phyloP scores from a whole-genome alignment of 2,113 vertebrate genomes.

The Lichenostomus cassidix region DNA sequence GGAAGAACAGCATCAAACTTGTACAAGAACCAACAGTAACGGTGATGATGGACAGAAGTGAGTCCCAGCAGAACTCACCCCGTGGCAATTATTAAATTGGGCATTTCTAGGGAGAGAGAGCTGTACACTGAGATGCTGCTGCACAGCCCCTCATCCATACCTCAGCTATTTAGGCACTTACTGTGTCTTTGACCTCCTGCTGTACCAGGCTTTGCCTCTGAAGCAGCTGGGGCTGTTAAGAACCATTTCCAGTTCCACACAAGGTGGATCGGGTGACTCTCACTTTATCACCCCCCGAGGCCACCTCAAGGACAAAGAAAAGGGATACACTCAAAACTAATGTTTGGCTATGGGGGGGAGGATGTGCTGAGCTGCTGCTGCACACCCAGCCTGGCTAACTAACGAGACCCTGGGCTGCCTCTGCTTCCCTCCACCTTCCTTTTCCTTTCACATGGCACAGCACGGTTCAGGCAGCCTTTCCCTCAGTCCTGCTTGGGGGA shows the following conservation, averaged over 20 bases:
- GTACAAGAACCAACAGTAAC: not conserved
- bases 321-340: slow-evolving; percentile 83
- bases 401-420: not conserved
- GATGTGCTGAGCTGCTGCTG: not conserved
- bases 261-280: slow-evolving; percentile 88
- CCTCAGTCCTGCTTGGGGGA: not conserved
- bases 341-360: slow-evolving; percentile 77
- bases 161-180: not conserved
- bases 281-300: slow-evolving; percentile 92
- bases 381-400: not conserved
- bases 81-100: accelerated
- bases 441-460: not conserved
- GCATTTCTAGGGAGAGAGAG: not conserved
- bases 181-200: slow-evolving; percentile 37
- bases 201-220: slow-evolving; percentile 47
- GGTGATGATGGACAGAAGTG: not conserved
- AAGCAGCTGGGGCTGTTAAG: slow-evolving; percentile 86
- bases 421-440: not conserved
- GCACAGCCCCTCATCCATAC: not conserved
- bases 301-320: slow-evolving; percentile 90
- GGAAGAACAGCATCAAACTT: not conserved
- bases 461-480: not conserved
- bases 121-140: not conserved
- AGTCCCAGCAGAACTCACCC: not conserved
- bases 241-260: slow-evolving; percentile 87